Percentiles rank a stretch among this genome's conserved stretches.
Conservation (phyloP, 2,888 invertebrate genomes). For the Acrobeloides nanus region DNA sequence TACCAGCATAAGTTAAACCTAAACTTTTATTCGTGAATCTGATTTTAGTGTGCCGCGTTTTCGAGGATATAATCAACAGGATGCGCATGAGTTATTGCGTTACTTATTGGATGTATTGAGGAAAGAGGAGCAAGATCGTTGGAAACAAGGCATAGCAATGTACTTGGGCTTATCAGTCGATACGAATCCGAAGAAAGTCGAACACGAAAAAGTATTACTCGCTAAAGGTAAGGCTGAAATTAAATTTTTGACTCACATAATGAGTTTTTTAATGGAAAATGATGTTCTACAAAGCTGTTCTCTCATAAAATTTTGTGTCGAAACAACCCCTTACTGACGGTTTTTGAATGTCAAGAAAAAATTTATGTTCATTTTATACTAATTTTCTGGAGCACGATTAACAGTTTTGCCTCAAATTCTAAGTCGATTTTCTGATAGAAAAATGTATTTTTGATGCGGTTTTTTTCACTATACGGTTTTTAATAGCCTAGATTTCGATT, state of each 20-base stretch:
- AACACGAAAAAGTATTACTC: conserved; percentile 11
- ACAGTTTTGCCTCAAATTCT: too few relatives aligned
- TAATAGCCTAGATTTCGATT: too few relatives aligned
- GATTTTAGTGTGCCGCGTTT: conserved; percentile 68
- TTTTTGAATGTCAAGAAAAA: too few relatives aligned
- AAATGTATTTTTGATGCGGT: too few relatives aligned
- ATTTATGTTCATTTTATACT: too few relatives aligned
- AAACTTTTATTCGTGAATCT: not conserved
- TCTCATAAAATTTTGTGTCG: too few relatives aligned
- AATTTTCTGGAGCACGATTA: too few relatives aligned
- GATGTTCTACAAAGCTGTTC: too few relatives aligned
- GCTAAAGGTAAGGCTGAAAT: conserved; percentile 24
- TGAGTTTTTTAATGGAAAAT: not conserved
- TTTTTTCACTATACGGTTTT: too few relatives aligned
- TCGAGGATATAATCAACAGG: conserved; percentile 88
- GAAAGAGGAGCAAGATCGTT: conserved; percentile 63
- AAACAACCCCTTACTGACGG: too few relatives aligned
- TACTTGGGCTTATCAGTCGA: conserved; percentile 12
- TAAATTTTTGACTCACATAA: too few relatives aligned
- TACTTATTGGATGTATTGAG: conserved; percentile 81
- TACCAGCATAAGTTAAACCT: not conserved
- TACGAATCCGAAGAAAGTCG: conserved; percentile 5
- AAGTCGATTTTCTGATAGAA: too few relatives aligned
- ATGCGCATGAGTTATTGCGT: conserved; percentile 85
- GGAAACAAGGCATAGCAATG: conserved; percentile 21